Evolutionary conservation across 2,888 invertebrate species (phyloP), one percentile per base, ranked within the genome.

Genomic region (Camptogramma bilineatum): DNA sequence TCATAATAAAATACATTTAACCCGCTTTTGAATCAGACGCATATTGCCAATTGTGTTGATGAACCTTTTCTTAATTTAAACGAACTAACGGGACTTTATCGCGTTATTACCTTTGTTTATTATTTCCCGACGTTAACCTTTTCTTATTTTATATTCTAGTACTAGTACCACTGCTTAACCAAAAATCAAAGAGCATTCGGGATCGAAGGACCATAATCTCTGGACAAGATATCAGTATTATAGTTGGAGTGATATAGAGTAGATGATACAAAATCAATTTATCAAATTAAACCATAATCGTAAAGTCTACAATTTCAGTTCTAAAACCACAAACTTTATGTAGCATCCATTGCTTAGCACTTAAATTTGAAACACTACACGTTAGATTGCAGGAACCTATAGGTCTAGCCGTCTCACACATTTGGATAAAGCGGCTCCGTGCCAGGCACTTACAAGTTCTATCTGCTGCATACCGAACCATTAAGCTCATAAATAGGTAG

Each of bases 391-490:
- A 21, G 10, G 34, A 28, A 21, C 50, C 21, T 57, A 34, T 42
- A 62, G 31, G 24, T 48, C 58, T 59, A 58, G 21, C 42, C 19
- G 10, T 46, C 47, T 51, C n/a, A 56, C 52, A 51, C 55, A n/a
- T n/a, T 56, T 52, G 2, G 59, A 31, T 51, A 63, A 60, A 58
- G 52, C 51, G 21, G 28, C 17, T 55, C 34, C 55, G 71, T 72
- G 42, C 70, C 71, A 63, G 71, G 71, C 56, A 68, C 71, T 28
- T 67, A 16, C 13, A 44, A 51, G 48, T 56, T 42, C 60, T 63
- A 63, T 63, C 62, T 61, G 50, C n/a, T 48, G 50, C 21, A 56
- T 47, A 60, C 9, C 42, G 8, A n/a, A 63, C 44, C 18, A 48
- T 18, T 48, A 54, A 8, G 31, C 44, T 44, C 52, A 10, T 51